Base-by-base conservation (phyloP, 2,888 invertebrate genomes). In the Cheilosia variabilis region DNA sequence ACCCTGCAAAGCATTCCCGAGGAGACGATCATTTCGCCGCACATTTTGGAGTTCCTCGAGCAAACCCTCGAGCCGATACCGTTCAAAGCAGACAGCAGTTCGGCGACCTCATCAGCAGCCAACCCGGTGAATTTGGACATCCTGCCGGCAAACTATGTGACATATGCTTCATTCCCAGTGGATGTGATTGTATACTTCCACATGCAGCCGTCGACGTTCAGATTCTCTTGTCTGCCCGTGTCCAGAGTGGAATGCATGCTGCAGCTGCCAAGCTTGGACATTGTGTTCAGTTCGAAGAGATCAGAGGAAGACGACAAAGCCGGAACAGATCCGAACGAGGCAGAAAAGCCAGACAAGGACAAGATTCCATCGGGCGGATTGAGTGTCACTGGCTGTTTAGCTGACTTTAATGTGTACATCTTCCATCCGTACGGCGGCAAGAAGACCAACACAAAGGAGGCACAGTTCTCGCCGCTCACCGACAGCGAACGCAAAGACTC, bases 181-280 rank as follows among this genome's bases (percentile, higher is more conserved):
- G 99, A 99, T 93, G 98, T 99, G 27, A 97, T 99, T 88, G 98
- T 99, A 52, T 98, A 98, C 93, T 97, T 99, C 93, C 97, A 98
- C 92, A 98, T 99, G 96, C 98, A 99, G 91, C 98, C 99, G 0
- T 98, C 98, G 72, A 97, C 98, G 0, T 98, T 99, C 92, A 93
- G 99, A 79, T 99, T 99, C 93, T 98, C 97, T 88, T 99, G 99
- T 92, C 94, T 98, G 89, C 99, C 99, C 0, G 97, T 98, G 0
- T 98, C 98, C 5, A 93, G 98, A 86, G 98, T 99, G 2, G 98
- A 99, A 93, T 99, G 99, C 90, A 96, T 98, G 94, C 93, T 99
- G 87, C 97, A 98, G 91, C 93, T 99, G 89, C 99, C 99, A 7
- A 97, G 98, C n/a, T 94, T 99, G 88, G 98, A 98, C 92, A 96